Evolutionary conservation across 1,140 invertebrate genomes (phyloP).

Genomic region (Eurosta solidaginis): DNA sequence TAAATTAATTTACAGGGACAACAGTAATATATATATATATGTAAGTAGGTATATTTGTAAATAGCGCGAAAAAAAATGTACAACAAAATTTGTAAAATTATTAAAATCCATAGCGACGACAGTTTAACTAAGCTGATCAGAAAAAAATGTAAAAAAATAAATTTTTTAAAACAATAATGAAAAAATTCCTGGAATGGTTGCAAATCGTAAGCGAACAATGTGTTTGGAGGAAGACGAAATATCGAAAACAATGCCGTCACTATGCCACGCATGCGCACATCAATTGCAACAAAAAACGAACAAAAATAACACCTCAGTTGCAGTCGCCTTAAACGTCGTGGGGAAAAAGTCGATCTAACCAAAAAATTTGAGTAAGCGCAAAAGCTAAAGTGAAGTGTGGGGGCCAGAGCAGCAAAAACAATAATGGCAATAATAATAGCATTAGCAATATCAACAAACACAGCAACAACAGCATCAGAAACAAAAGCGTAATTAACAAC

Average conservation of each 20-base stretch:
- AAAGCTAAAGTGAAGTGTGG: background rate
- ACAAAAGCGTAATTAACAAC: background rate
- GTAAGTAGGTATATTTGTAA: background rate
- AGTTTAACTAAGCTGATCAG: background rate
- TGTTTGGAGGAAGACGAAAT: background rate
- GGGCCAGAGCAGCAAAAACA: background rate
- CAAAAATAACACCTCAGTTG: background rate
- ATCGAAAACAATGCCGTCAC: background rate
- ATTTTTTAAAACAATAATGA: background rate
- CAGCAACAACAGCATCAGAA: background rate
- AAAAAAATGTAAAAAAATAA: background rate
- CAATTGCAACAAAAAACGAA: background rate
- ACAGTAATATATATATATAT: background rate
- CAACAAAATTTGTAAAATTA: conserved; percentile 23
- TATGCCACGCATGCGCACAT: background rate
- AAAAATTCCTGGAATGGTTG: background rate
- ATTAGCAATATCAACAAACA: background rate
- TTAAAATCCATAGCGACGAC: background rate
- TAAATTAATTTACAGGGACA: too few species aligned
- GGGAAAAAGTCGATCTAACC: conserved; percentile 11
- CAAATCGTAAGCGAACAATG: background rate
- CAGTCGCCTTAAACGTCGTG: conserved; percentile 11
- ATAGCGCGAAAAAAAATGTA: background rate
- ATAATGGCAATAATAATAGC: background rate
- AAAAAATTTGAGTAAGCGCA: background rate